These are phyloP conservation scores for Sphaerophoria rueppellii DNA, from an alignment of 2,888 invertebrate species.

Conservation along the genomic window DNA sequence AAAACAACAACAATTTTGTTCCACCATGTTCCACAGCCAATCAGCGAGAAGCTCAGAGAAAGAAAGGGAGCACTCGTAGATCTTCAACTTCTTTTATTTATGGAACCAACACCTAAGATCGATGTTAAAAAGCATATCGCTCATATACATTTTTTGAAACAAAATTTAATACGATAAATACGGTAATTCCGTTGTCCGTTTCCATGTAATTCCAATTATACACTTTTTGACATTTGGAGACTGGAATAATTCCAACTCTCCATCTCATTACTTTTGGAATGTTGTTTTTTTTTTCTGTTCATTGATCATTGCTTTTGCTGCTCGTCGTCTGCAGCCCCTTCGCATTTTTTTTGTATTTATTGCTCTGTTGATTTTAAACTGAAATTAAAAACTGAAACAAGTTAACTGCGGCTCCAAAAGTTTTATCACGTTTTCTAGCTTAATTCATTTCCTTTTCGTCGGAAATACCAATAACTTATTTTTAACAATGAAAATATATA, in stretches of 20 bases:
- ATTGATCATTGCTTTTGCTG: neutral
- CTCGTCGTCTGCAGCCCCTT: neutral
- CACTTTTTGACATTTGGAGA: slow-evolving; percentile 59
- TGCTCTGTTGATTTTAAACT: slow-evolving; percentile 11
- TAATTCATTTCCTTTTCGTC: neutral
- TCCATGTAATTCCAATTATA: slow-evolving; percentile 25
- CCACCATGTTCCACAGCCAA: no score
- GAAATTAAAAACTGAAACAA: neutral
- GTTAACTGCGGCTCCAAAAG: slow-evolving; percentile 6
- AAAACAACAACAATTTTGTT: no score
- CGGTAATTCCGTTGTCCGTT: slow-evolving; percentile 25
- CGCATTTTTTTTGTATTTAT: slow-evolving; percentile 28
- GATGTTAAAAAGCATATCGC: no score
- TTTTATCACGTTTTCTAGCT: neutral
- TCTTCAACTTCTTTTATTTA: no score
- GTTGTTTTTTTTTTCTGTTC: slow-evolving; percentile 43
- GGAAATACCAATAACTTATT: neutral
- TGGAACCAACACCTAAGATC: no score
- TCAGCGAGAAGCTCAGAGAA: no score
- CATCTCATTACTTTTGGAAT: slow-evolving; percentile 43
- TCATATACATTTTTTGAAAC: neutral
- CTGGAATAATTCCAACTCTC: slow-evolving; percentile 43
- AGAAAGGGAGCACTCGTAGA: no score
- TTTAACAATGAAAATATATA: neutral
- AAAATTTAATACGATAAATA: neutral